Evolutionary conservation across 1,140 invertebrate genomes (phyloP), one percentile per base, ranked within the genome.

Genomic region (Telenomus remus): DNA sequence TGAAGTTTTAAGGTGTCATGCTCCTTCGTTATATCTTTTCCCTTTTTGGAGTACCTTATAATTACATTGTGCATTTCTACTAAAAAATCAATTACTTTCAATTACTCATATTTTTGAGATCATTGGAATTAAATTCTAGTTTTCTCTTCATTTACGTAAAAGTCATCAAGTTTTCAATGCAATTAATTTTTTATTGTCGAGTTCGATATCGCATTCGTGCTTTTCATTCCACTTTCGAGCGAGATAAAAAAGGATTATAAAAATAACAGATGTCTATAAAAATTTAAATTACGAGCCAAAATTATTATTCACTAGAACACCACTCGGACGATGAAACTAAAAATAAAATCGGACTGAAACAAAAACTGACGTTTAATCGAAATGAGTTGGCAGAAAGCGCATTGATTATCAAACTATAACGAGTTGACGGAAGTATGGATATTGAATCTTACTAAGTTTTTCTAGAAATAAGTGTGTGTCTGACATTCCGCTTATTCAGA

Each of bases 111-210:
- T n/a, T n/a, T n/a, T n/a, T n/a, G n/a, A n/a, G n/a, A n/a, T n/a
- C n/a, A 49, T 59, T 59, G 39, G 39, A 49, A 44, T 46, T 19
- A 34, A 59, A 59, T 59, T 48, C 19, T 19, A 59, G 11, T 49
- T 48, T 39, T 37, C 5, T 15, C 3, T 37, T 48, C 48, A 48
- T 49, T 19, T 34, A 27, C 19, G 44, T 48, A 48, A 37, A 13
- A 48, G 46, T 57, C 47, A 57, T 57, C 47, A 48, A 33, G 37
- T 57, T 57, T 11, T 16, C 13, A 59, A 0, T 39, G 14, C 12
- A 27, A 34, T 59, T 39, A 37, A 34, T 59, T 51, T 59, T 59
- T 33, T 49, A 48, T 19, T 34, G 1, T 14, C n/a, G 37, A 49
- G 37, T 15, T 48, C 14, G 48, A 49, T 59, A 48, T 59, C 35